Evolutionary conservation across 2,888 invertebrate genomes (phyloP).

Genomic region (Parnassius glacialis): DNA sequence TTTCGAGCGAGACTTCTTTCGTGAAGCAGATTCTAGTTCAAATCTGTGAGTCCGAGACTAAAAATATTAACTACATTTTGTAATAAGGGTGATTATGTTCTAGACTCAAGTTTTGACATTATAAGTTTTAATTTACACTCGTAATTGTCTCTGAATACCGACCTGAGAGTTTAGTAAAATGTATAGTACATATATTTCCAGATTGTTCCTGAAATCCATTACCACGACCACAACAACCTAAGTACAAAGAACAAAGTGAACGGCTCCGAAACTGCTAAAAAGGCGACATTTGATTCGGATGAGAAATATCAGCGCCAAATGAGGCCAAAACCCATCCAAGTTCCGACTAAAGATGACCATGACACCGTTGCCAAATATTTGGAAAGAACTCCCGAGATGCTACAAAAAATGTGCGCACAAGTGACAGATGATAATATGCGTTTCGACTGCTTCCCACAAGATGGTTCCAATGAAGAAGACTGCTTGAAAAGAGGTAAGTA

Average conservation of each 20-base stretch:
- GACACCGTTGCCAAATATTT: constrained; percentile 32
- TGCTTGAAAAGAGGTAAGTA: constrained; percentile 81
- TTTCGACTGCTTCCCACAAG: constrained; percentile 87
- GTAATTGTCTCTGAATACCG: too few relatives aligned
- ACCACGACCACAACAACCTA: constrained; percentile 76
- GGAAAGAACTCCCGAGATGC: constrained; percentile 49
- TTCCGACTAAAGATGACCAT: background rate
- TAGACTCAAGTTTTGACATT: too few relatives aligned
- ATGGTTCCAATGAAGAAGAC: constrained; percentile 64
- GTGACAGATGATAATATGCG: constrained; percentile 70
- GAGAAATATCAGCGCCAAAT: constrained; percentile 25
- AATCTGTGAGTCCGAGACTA: too few relatives aligned
- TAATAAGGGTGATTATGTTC: too few relatives aligned
- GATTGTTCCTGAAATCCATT: constrained; percentile 62
- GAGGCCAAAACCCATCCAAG: constrained; percentile 18
- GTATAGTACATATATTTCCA: constrained; percentile 27
- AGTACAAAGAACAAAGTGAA: constrained; percentile 72
- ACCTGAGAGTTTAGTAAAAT: too few relatives aligned
- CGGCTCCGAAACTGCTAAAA: constrained; percentile 44
- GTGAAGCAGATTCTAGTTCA: too few relatives aligned
- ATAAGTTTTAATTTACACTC: too few relatives aligned
- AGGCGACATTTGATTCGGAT: constrained; percentile 35
- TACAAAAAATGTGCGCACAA: constrained; percentile 65
- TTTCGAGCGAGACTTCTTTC: too few relatives aligned
- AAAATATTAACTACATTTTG: too few relatives aligned